These are phyloP conservation scores for Bradynema listronoti DNA, from an alignment of 1,140 invertebrate genomes.

Conservation along the genomic window DNA sequence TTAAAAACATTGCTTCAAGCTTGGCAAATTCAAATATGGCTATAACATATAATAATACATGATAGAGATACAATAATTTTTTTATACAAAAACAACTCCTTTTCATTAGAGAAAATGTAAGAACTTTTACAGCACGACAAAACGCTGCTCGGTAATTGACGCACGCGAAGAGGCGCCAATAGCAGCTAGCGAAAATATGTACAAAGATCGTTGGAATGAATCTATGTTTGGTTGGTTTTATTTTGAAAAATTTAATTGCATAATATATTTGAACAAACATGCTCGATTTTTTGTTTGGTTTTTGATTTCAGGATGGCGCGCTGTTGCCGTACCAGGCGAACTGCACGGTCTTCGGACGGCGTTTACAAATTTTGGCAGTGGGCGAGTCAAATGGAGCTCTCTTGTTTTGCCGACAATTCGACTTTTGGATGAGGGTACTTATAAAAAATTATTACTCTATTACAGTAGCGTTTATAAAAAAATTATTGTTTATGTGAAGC, in stretches of 20 bases:
- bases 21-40: no score
- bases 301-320: constrained; percentile 61
- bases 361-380: constrained; percentile 70
- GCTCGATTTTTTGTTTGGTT: no score
- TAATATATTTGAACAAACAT: no score
- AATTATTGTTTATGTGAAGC: no score
- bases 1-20: no score
- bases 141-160: constrained; percentile 63
- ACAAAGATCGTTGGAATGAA: constrained; percentile 64
- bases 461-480: neutral
- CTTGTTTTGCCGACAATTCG: constrained; percentile 48
- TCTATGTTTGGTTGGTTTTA: constrained; percentile 25
- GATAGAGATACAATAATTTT: no score
- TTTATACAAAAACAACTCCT: no score
- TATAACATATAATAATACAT: no score
- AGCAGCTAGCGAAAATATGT: constrained; percentile 68
- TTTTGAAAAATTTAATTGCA: constrained; percentile 26
- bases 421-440: constrained; percentile 45
- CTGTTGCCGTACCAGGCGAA: constrained; percentile 75
- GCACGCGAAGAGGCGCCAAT: constrained; percentile 74
- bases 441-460: neutral
- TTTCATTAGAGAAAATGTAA: no score
- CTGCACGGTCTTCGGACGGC: constrained; percentile 76
- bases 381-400: constrained; percentile 23
- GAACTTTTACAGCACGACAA: constrained; percentile 46